Percentiles rank a stretch among this genome's conserved stretches.
These are phyloP conservation scores for Neotoma lepida DNA, from an alignment of 2,113 vertebrate genomes.

Conservation along the genomic window DNA sequence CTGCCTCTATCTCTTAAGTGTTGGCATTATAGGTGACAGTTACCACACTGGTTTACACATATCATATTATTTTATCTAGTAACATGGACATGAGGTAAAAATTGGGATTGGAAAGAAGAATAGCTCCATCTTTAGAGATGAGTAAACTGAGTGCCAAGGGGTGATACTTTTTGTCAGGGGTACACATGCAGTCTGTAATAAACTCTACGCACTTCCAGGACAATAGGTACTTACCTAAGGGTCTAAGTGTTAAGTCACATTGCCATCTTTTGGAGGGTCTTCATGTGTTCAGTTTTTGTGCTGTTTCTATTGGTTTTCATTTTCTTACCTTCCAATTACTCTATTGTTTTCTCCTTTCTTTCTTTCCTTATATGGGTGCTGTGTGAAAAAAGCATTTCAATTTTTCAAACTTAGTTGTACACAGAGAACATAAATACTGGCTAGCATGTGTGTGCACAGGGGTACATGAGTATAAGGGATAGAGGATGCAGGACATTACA, in stretches of 20 bases:
- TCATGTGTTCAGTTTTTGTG: neutral
- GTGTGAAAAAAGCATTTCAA: neutral
- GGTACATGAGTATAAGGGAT: neutral
- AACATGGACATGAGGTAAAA: neutral
- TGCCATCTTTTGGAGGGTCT: neutral
- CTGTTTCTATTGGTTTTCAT: conserved; percentile 37
- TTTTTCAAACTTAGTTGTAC: conserved; percentile 3
- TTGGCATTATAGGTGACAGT: neutral
- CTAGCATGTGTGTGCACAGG: neutral
- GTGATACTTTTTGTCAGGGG: neutral
- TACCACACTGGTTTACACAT: neutral
- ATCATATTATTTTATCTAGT: neutral
- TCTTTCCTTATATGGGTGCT: neutral
- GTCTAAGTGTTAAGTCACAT: neutral
- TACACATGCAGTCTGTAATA: neutral
- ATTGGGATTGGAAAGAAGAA: neutral
- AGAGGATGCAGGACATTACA: neutral
- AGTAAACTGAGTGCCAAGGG: neutral
- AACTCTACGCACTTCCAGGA: neutral
- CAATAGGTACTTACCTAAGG: neutral
- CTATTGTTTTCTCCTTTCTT: neutral
- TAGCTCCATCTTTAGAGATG: neutral
- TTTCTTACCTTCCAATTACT: neutral
- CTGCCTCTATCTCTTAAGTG: neutral
- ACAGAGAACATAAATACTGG: neutral